A percentile compares a stretch with the other conserved stretches of the same genome.
phyloP scores from a whole-genome alignment of 1,140 invertebrate genomes.

The Drosophila simulans region DNA sequence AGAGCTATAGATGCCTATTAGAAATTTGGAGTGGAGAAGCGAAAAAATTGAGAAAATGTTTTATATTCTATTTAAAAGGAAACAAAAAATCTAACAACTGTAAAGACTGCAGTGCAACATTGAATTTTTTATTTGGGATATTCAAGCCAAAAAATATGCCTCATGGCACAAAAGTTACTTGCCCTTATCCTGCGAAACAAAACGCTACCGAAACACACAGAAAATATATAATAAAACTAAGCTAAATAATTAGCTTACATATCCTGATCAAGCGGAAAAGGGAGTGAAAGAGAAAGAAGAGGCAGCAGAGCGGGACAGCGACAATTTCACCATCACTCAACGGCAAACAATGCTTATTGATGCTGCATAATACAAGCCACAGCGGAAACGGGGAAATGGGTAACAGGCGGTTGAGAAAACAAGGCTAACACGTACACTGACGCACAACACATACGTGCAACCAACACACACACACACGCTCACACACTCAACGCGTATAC shows the following conservation, averaged over 20 bases:
- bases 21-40: no score
- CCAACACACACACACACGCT: background rate
- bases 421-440: constrained; percentile 20
- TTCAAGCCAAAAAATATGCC: no score
- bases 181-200: background rate
- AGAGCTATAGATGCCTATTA: no score
- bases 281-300: background rate
- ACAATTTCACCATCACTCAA: constrained; percentile 40
- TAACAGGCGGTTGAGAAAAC: constrained; percentile 22
- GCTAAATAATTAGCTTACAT: constrained; percentile 46
- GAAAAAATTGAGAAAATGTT: no score
- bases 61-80: no score
- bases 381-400: constrained; percentile 14
- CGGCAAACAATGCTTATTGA: constrained; percentile 55
- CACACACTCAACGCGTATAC: background rate
- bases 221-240: constrained; percentile 37
- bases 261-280: constrained; percentile 8
- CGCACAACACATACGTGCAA: background rate
- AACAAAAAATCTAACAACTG: no score
- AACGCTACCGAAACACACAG: constrained; percentile 7
- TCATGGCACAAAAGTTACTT: background rate
- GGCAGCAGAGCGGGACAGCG: constrained; percentile 4
- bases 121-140: no score
- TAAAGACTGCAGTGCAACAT: no score
- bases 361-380: constrained; percentile 52